Base-by-base conservation (phyloP, 2,113 vertebrate genomes). In the Uropsilus gracilis region DNA sequence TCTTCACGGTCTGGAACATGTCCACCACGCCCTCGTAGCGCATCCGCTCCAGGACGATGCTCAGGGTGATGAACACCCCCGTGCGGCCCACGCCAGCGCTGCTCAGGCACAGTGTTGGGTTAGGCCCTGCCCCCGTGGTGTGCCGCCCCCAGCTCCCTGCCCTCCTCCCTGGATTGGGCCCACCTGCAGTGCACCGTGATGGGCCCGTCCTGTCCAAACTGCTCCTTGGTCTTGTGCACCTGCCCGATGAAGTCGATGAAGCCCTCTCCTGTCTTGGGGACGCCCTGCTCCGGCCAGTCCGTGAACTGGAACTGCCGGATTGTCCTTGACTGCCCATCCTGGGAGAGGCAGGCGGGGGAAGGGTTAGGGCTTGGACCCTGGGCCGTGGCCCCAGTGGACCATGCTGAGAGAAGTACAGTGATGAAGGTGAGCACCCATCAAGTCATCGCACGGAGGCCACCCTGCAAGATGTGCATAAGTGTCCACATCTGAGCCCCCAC, bases 251-350 rank as follows among this genome's bases (percentile, higher is more conserved):
- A 99, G 97, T 99, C 99, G 0, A 99, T 99, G 98, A 99, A 99
- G 95, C 99, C 99, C 97, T 99, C 99, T 4, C 99, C 99, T 0
- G 99, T 99, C 98, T 99, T 99, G 97, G 99, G 99, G 96, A 99
- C 99, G 20, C 99, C 99, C 96, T 99, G 99, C 92, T 99, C 99
- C 9, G 99, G 99, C 99, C 99, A 99, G 97, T 99, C 99, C 32
- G 99, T 99, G 98, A 99, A 99, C 98, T 99, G 99, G 98, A 99
- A 99, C 98, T 99, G 99, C 87, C 99, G 99, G 97, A 99, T 99
- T 55, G 99, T 99, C 97, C 99, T 98, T 0, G 99, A 99, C 96
- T 99, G 99, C 82, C 99, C 99, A 2, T 99, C 99, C 99, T 99
- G 96, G 1, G 22, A 63, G 37, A 26, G 95, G 34, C 30, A 16